Evolutionary conservation across 2,113 vertebrate species (phyloP).

Genomic region (Menidia beryllina): DNA sequence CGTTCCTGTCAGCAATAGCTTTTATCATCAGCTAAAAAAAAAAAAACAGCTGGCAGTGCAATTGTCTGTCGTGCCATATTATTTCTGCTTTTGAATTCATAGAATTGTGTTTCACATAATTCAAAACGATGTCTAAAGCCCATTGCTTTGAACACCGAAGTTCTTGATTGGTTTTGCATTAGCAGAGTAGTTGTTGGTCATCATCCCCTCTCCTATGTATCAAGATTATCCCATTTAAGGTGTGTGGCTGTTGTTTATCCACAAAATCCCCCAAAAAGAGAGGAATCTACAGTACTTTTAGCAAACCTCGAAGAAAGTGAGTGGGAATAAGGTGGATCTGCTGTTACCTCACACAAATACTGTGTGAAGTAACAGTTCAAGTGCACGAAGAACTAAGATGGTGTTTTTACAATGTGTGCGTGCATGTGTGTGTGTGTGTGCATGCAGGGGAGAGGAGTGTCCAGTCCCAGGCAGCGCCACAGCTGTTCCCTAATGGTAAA

Average conservation of each 20-base stretch:
- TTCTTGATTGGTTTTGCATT: neutral
- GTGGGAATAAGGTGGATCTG: constrained; percentile 16
- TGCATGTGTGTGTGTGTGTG: constrained; percentile 79
- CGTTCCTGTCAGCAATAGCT: neutral
- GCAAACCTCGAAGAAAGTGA: neutral
- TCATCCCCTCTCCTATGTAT: neutral
- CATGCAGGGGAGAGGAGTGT: constrained; percentile 95
- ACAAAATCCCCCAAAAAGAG: neutral
- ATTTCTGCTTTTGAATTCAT: neutral
- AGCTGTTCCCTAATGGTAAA: constrained; percentile 99
- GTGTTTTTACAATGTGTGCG: constrained; percentile 88
- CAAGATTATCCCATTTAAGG: constrained; percentile 10
- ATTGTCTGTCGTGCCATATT: neutral
- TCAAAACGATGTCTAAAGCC: neutral
- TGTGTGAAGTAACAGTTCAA: constrained; percentile 35
- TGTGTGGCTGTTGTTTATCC: neutral
- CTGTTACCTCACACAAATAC: constrained; percentile 37
- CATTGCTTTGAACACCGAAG: neutral
- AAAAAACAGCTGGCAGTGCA: neutral
- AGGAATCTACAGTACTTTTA: neutral
- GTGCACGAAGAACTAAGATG: constrained; percentile 82
- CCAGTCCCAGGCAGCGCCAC: constrained; percentile 90
- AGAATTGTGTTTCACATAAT: neutral
- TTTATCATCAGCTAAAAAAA: neutral
- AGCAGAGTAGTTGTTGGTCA: neutral